Evolutionary conservation across 2,797 vertebrate species (phyloP), one percentile per base, ranked within the genome.

Genomic region (Corythornis leucogaster): DNA sequence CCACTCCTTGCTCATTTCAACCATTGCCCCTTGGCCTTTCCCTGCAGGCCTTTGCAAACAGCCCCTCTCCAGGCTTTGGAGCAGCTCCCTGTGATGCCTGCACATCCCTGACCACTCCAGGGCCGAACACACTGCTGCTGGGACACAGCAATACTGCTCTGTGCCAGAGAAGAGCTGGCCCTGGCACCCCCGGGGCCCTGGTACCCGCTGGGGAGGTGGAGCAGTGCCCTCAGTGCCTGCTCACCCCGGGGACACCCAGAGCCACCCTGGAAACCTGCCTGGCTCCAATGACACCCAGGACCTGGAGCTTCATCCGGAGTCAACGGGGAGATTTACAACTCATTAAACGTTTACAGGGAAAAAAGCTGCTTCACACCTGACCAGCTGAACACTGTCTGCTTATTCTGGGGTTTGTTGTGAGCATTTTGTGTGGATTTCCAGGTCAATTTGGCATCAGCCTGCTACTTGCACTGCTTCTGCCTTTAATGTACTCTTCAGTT

Each of bases 231-330:
- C 3, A 2, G 55, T 8, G 25, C 51, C 64, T 5, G 1, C 43
- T 69, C 35, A 54, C 8, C 30, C 0, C 0, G 20, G 24, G 42
- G 11, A 40, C 1, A 2, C 25, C 20, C n/a, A 3, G 1, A 21
- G 54, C 6, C n/a, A 20, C 7, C 31, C 58, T 6, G 0, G 25
- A 40, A 38, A 38, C 55, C 46, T 4, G 40, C 48, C 46, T 1
- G 1, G 66, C 58, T 77, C 42, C 42, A 38, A 25, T 0, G 0
- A 19, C 1, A 1, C 50, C 11, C n/a, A 5, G 58, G 9, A 55
- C 48, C 33, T 3, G 28, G 58, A 30, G 5, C 63, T 54, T 33
- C 1, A 0, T 9, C 71, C 8, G 50, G 12, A 30, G 11, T 16
- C 12, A 1, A 5, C 2, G 20, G 35, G n/a, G 57, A 55, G 25